Conservation (phyloP, 2,888 invertebrate species). For the Tridacna gigas region DNA sequence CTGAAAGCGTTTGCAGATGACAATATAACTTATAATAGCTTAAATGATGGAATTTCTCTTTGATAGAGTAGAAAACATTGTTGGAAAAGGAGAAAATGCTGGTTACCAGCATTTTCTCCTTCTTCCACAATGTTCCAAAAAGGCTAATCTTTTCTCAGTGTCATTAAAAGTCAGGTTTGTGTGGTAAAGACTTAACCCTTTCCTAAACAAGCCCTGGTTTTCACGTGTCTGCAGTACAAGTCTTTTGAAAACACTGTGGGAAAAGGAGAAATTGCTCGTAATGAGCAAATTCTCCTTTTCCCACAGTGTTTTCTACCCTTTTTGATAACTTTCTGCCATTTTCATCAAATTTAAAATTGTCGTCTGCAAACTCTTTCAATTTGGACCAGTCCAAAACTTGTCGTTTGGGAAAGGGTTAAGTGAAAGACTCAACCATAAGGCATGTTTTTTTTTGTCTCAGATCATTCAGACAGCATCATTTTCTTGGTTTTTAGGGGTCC, state of each 20-base stretch:
- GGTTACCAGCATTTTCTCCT: neutral
- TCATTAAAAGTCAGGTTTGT: neutral
- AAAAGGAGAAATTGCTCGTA: neutral
- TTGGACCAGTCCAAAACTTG: too few species aligned
- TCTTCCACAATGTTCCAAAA: neutral
- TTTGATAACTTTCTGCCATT: too few species aligned
- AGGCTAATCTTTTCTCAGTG: neutral
- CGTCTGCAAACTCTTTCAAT: too few species aligned
- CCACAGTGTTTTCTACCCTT: neutral
- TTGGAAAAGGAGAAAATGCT: conserved; percentile 3
- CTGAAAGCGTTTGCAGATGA: too few species aligned
- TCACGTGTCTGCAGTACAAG: neutral
- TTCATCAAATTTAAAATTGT: too few species aligned
- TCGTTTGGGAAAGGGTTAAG: too few species aligned
- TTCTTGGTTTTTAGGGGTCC: too few species aligned
- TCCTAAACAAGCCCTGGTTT: neutral
- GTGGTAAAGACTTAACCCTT: neutral
- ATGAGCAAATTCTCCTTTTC: conserved; percentile 2
- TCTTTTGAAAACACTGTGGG: neutral
- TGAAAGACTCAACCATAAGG: too few species aligned
- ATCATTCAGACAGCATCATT: too few species aligned
- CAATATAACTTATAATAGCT: neutral
- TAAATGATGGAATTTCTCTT: neutral
- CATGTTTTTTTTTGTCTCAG: too few species aligned
- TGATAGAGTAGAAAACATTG: neutral